Percentiles rank a stretch among this genome's conserved stretches.
Evolutionary conservation across 2,113 vertebrate genomes (phyloP).

Genomic region (Arothron firmamentum): DNA sequence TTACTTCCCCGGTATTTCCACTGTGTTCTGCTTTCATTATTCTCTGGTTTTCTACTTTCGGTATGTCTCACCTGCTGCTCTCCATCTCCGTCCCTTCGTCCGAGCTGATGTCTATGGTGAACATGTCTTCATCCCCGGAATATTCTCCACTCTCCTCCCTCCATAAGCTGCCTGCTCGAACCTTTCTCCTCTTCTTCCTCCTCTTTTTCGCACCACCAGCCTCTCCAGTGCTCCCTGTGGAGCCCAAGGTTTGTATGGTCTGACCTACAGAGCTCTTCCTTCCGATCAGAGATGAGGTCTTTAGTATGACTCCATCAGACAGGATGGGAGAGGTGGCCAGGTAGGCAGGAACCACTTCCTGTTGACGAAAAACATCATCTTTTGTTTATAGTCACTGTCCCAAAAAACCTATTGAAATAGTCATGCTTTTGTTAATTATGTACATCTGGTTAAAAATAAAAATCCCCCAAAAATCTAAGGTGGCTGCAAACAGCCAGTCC

Average conservation of each 20-base stretch:
- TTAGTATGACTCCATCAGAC: slow-evolving; percentile 79
- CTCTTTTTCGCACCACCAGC: slow-evolving; percentile 82
- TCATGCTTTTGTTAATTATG: neutral
- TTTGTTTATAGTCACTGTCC: neutral
- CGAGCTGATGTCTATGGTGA: slow-evolving; percentile 92
- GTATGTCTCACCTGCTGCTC: slow-evolving; percentile 49
- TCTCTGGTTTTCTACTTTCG: slow-evolving; percentile 3
- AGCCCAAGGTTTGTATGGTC: slow-evolving; percentile 55
- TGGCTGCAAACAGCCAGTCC: slow-evolving; percentile 1
- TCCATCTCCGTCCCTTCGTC: slow-evolving; percentile 75
- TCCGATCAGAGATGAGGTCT: slow-evolving; percentile 80
- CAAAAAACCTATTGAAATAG: neutral
- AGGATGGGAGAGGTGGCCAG: slow-evolving; percentile 93
- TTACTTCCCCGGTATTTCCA: neutral
- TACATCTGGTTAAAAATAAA: neutral
- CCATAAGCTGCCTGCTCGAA: slow-evolving; percentile 81
- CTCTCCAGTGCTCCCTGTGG: slow-evolving; percentile 42
- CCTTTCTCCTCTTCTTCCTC: slow-evolving; percentile 87
- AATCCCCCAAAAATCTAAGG: too few species aligned
- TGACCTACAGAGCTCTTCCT: slow-evolving; percentile 73
- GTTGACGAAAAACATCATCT: slow-evolving; percentile 27
- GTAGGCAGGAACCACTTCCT: slow-evolving; percentile 87
- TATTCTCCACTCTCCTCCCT: slow-evolving; percentile 80
- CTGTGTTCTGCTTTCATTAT: neutral
- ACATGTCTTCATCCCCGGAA: slow-evolving; percentile 90